Evolutionary conservation across 2,888 invertebrate species (phyloP), one percentile per base, ranked within the genome.

Genomic region (Neuroscelio doddi): DNA sequence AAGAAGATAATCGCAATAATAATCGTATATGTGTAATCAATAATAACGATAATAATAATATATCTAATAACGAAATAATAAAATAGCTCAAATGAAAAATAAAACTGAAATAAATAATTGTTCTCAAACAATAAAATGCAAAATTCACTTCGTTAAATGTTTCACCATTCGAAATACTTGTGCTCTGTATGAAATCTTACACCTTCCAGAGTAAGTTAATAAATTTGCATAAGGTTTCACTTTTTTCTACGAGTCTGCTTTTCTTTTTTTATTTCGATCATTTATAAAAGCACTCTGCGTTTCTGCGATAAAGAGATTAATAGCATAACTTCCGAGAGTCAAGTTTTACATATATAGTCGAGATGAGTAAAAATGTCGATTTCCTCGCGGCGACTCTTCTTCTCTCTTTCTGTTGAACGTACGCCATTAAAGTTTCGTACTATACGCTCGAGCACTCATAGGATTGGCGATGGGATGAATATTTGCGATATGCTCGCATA

Each of bases 401-500:
- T 9, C 57, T 45, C 39, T 38, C 38, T 30, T n/a, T n/a, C n/a
- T 5, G 3, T 5, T 21, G 3, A 12, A 9, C 45, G 21, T 21
- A 36, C 36, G 62, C 58, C 58, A 50, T 55, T 66, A 62, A 53
- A 42, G 45, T 46, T 46, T 55, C 41, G 55, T 26, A 46, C 30
- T 15, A 24, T 39, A 50, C 44, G 45, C 42, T 46, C 30, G 36
- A 26, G 30, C 51, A 29, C 51, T 34, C 42, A 51, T 42, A 36
- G 46, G 10, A 47, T 30, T 36, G 49, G 46, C 52, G 46, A 51
- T 45, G 49, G 67, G 41, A 59, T 52, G 62, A 50, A 62, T 65
- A 62, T 62, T 69, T 56, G 69, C 66, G 66, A 70, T 70, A 62
- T 52, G 51, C 58, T 53, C 68, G 69, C 67, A 69, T 72, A 69